Percentiles rank a stretch among this genome's conserved stretches.
Evolutionary conservation across 2,113 vertebrate species (phyloP).

Genomic region (Galemys pyrenaicus): DNA sequence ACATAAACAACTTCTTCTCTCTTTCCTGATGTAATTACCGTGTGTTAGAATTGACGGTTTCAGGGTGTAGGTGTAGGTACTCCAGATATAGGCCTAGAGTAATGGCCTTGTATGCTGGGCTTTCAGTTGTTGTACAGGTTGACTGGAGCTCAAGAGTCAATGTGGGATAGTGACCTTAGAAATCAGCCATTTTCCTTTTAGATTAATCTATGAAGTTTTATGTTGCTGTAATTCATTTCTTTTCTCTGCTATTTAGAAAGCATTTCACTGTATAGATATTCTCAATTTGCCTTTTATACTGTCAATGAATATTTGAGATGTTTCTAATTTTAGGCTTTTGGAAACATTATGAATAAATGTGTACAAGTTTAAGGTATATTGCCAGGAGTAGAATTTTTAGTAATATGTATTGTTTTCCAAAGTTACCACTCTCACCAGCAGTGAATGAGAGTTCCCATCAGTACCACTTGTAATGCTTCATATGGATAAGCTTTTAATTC

Average conservation of each 20-base stretch:
- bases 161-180: too few relatives aligned
- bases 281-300: neutral
- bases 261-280: neutral
- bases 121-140: too few relatives aligned
- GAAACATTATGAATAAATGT: neutral
- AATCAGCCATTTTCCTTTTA: neutral
- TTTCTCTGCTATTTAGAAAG: neutral
- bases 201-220: neutral
- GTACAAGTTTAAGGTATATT: neutral
- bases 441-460: neutral
- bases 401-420: neutral
- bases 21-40: too few relatives aligned
- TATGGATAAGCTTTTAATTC: neutral
- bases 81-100: too few relatives aligned
- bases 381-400: neutral
- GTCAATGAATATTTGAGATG: neutral
- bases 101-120: too few relatives aligned
- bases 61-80: too few relatives aligned
- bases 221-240: neutral
- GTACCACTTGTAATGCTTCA: neutral
- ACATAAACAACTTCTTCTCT: too few relatives aligned
- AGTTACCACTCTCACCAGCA: neutral
- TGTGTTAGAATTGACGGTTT: too few relatives aligned
- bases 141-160: too few relatives aligned
- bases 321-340: neutral